A percentile compares a stretch with the other conserved stretches of the same genome.
Evolutionary conservation across 2,113 vertebrate genomes (phyloP).

Genomic region (Odontesthes bonariensis): DNA sequence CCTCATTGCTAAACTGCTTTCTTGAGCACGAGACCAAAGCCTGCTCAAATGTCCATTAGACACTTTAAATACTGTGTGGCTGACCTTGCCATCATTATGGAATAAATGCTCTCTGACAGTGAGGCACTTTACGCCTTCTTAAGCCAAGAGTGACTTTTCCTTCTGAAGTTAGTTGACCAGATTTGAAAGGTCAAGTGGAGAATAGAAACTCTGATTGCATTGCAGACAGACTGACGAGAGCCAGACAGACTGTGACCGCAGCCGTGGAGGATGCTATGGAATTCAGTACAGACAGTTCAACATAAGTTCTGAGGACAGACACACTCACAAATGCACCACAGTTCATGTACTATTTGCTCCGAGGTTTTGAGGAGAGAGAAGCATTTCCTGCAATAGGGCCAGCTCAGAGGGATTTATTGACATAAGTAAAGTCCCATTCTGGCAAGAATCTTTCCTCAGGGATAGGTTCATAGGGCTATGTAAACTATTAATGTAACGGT

Average conservation of each 20-base stretch:
- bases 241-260: constrained; percentile 38
- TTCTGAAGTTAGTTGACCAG: constrained; percentile 50
- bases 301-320: constrained; percentile 62
- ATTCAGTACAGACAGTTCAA: constrained; percentile 62
- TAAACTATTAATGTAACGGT: constrained; percentile 82
- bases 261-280: constrained; percentile 53
- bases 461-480: constrained; percentile 77
- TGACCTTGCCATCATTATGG: constrained; percentile 66
- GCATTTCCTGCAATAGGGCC: constrained; percentile 80
- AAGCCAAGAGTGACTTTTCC: constrained; percentile 46
- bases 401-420: constrained; percentile 84
- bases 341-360: constrained; percentile 80
- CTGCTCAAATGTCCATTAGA: constrained; percentile 66
- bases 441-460: constrained; percentile 80
- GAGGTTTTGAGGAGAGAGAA: constrained; percentile 81
- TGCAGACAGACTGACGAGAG: constrained; percentile 13
- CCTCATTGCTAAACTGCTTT: constrained; percentile 78
- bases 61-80: constrained; percentile 53
- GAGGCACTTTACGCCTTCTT: constrained; percentile 56
- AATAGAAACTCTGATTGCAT: constrained; percentile 37
- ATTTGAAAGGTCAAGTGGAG: constrained; percentile 69
- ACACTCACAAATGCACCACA: constrained; percentile 72
- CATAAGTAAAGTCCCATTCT: constrained; percentile 80
- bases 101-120: constrained; percentile 51
- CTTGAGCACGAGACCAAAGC: constrained; percentile 75